Evolutionary conservation across 2,888 invertebrate genomes (phyloP).

Genomic region (Adelognathus sp.): DNA sequence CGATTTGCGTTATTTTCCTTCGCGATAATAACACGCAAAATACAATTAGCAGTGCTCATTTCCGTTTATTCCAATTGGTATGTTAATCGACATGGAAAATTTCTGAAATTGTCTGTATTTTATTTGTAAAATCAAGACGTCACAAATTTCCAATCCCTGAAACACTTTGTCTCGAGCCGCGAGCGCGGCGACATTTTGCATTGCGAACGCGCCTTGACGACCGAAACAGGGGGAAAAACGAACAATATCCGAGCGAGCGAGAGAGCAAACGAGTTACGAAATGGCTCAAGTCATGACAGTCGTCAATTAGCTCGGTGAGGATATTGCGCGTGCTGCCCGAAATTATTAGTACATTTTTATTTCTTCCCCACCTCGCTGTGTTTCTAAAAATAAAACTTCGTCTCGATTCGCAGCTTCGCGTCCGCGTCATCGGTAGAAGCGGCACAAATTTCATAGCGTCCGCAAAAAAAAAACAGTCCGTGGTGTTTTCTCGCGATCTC

Average conservation of each 20-base stretch:
- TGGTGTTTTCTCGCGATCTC: not conserved
- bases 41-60: not conserved
- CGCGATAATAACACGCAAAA: not conserved
- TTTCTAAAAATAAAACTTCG: not conserved
- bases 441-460: not conserved
- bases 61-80: too few species aligned
- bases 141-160: too few species aligned
- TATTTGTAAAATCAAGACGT: too few species aligned
- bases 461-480: not conserved
- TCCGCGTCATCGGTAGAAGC: not conserved
- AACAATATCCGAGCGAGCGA: not conserved
- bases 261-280: conserved; percentile 54
- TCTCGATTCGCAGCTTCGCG: not conserved
- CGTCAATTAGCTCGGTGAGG: conserved; percentile 53
- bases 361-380: not conserved
- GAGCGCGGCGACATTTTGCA: not conserved
- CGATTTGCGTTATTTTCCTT: not conserved
- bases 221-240: not conserved
- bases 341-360: conserved; percentile 14
- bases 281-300: conserved; percentile 59
- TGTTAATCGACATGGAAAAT: too few species aligned
- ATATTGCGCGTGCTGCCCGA: conserved; percentile 40
- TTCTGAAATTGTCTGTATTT: too few species aligned
- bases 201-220: not conserved
- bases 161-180: not conserved